Evolutionary conservation across 1,140 invertebrate species (phyloP).

Genomic region (Meloidogyne exigua): DNA sequence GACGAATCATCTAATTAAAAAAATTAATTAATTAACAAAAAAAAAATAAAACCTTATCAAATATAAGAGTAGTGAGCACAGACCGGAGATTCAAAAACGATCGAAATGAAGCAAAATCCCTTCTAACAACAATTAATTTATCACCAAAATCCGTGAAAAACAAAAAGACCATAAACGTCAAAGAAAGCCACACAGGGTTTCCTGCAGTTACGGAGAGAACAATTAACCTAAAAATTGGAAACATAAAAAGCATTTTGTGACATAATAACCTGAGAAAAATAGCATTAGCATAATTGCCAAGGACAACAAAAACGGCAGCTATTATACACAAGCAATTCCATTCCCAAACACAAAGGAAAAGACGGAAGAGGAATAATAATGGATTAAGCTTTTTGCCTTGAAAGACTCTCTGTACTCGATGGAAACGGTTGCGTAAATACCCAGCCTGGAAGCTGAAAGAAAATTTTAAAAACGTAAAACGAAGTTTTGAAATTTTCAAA

Average conservation of each 20-base stretch:
- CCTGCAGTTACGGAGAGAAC: constrained; percentile 6
- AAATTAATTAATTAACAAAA: not conserved
- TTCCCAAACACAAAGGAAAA: constrained; percentile 24
- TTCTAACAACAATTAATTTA: constrained; percentile 17
- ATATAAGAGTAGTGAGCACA: constrained; percentile 21
- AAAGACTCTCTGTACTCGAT: not conserved
- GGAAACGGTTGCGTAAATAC: constrained; percentile 10
- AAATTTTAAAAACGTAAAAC: not conserved
- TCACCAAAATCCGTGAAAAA: constrained; percentile 24
- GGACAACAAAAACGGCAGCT: constrained; percentile 9
- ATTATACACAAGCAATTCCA: not conserved
- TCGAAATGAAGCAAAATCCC: constrained; percentile 27
- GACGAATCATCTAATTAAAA: constrained; percentile 34
- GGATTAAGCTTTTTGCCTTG: not conserved
- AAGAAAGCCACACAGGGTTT: constrained; percentile 24
- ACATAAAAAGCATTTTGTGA: not conserved
- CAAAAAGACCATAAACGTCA: constrained; percentile 3
- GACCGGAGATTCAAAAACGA: constrained; percentile 30
- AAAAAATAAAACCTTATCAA: constrained; percentile 32
- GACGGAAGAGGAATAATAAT: constrained; percentile 12
- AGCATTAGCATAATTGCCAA: constrained; percentile 13
- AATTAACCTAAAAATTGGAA: constrained; percentile 17
- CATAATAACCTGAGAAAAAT: constrained; percentile 15
- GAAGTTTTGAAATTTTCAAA: not conserved
- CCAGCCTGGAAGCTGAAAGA: constrained; percentile 16